Base-by-base conservation (phyloP, 1,140 invertebrate species). In the Tribolium madens region DNA sequence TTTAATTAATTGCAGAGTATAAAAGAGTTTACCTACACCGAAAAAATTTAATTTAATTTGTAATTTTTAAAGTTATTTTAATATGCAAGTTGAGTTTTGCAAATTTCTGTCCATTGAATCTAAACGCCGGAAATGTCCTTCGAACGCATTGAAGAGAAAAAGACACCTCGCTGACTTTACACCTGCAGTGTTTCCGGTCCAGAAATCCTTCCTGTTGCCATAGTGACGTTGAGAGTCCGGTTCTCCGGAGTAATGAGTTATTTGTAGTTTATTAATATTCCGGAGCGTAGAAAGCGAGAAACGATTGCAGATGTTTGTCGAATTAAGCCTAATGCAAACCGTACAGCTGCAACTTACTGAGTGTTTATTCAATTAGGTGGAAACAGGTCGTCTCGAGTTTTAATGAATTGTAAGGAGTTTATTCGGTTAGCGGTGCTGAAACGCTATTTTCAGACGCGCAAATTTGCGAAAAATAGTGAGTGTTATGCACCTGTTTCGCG, bases 401-500 rank as follows among this genome's bases (percentile, higher is more conserved):
- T 64, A 64, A 64, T 64, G 57, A 64, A 64, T 33, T 64, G 31
- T 33, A 64, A 64, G 31, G 57, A 64, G 57, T 33, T 64, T 64
- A 64, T 26, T 33, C 36, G 36, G 9, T 42, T 42, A 42, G n/a
- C 36, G 36, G n/a, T 42, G 36, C 36, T 42, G 36, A 42, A 42
- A 42, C 36, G 36, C 36, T n/a, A n/a, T 9, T 42, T 42, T n/a
- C 36, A 42, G n/a, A 4, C 2, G 9, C 36, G 36, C 36, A 42
- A 42, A 42, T 42, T 42, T 42, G 21, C 21, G 21, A 26, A 26
- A 26, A 26, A 26, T 26, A 26, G 21, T 26, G 21, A 26, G 21
- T 26, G 21, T 21, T 7, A 71, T 73, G 50, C 71, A 73, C 71
- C 71, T 73, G 71, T 73, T 73, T 73, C 71, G 26, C 76, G 50